These are phyloP conservation scores for Epinephelus cyanopodus DNA, from an alignment of 2,113 vertebrate genomes.

Conservation along the genomic window DNA sequence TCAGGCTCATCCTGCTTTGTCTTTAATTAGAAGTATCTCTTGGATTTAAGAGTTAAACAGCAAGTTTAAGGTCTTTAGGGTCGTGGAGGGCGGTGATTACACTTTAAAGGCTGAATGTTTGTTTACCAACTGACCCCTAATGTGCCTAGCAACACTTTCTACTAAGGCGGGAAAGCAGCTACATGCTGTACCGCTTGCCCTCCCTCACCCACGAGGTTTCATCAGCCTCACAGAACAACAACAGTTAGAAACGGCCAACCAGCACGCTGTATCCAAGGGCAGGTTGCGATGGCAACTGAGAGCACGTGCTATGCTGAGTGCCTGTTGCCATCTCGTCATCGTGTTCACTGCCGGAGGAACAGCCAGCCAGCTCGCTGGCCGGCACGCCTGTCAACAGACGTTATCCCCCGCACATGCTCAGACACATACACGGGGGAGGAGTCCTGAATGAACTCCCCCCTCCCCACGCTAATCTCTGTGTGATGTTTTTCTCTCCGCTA, in stretches of 20 bases:
- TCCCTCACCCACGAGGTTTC: constrained; percentile 77
- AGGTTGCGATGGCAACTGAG: constrained; percentile 84
- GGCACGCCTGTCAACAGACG: constrained; percentile 70
- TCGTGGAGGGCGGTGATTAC: background rate
- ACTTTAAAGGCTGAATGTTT: constrained; percentile 53
- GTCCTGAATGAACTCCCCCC: constrained; percentile 47
- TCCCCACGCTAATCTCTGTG: constrained; percentile 65
- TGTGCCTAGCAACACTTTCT: constrained; percentile 81
- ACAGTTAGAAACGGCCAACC: constrained; percentile 83
- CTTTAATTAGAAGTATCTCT: constrained; percentile 42
- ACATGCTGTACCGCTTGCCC: constrained; percentile 55
- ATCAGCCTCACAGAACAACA: constrained; percentile 84
- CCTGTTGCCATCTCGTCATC: constrained; percentile 85
- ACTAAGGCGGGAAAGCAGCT: constrained; percentile 49
- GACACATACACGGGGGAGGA: constrained; percentile 52
- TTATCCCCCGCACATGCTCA: constrained; percentile 41
- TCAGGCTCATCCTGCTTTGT: constrained; percentile 59
- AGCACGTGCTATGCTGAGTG: constrained; percentile 77
- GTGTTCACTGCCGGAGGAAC: constrained; percentile 63
- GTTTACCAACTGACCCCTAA: constrained; percentile 69
- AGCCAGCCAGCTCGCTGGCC: constrained; percentile 74
- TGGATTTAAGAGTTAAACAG: constrained; percentile 53
- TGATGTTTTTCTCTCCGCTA: constrained; percentile 74
- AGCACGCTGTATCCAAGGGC: constrained; percentile 85
- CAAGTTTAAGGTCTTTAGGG: constrained; percentile 13